These are phyloP conservation scores for Dioctria rufipes DNA, from an alignment of 2,888 invertebrate genomes.

Conservation along the genomic window DNA sequence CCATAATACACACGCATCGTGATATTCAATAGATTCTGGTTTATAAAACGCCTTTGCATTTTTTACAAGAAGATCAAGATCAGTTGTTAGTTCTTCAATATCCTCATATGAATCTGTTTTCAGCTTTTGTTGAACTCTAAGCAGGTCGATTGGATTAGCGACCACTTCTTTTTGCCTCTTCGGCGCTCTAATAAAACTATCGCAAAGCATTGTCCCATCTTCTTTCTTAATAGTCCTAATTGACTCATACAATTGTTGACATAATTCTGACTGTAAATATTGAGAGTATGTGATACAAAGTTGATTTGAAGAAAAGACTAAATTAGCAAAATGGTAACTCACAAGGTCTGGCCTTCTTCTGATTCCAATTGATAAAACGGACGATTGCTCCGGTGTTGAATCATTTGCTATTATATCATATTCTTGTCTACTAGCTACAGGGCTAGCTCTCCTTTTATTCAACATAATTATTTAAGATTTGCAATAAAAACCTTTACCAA, in stretches of 20 bases:
- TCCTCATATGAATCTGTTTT: conserved; percentile 98
- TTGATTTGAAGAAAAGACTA: conserved; percentile 31
- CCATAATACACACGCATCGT: conserved; percentile 91
- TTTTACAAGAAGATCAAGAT: conserved; percentile 91
- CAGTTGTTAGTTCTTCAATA: conserved; percentile 90
- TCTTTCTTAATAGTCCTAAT: conserved; percentile 92
- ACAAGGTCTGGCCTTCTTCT: conserved; percentile 85
- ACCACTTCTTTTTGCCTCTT: conserved; percentile 95
- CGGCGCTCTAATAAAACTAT: conserved; percentile 94
- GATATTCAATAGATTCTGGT: conserved; percentile 86
- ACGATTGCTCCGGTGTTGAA: conserved; percentile 71
- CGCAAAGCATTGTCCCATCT: conserved; percentile 91
- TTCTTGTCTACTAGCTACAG: conserved; percentile 83
- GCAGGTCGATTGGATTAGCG: conserved; percentile 93
- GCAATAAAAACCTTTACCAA: too few relatives aligned
- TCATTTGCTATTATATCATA: conserved; percentile 84
- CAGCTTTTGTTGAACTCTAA: conserved; percentile 94
- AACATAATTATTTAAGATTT: conserved; percentile 74
- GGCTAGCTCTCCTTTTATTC: conserved; percentile 87
- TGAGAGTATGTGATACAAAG: too few relatives aligned
- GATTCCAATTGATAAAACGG: conserved; percentile 68
- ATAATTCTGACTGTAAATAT: conserved; percentile 82
- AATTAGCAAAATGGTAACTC: conserved; percentile 60
- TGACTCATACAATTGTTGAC: conserved; percentile 93
- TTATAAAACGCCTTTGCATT: conserved; percentile 98